Conservation (phyloP, 2,113 vertebrate species). For the Strix aluco region DNA sequence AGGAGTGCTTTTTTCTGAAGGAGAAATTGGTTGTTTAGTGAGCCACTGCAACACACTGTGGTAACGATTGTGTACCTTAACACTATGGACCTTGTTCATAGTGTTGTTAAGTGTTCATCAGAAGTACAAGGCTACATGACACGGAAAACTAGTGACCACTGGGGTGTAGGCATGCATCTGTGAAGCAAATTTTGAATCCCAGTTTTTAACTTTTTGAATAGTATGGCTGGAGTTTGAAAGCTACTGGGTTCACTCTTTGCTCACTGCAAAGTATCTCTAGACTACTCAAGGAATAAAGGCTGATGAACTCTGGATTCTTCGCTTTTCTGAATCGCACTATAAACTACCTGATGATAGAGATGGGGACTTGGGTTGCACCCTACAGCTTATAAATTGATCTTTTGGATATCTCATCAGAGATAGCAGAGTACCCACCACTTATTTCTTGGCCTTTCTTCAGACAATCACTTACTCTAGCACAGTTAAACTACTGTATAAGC, state of each 20-base stretch:
- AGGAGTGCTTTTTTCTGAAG: not conserved
- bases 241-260: not conserved
- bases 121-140: not conserved
- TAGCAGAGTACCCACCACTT: not conserved
- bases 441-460: slow-evolving; percentile 2
- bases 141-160: not conserved
- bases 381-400: not conserved
- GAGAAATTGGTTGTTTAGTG: not conserved
- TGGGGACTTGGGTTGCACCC: not conserved
- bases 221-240: not conserved
- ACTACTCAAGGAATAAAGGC: not conserved
- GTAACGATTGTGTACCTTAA: not conserved
- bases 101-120: not conserved
- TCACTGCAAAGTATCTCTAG: not conserved
- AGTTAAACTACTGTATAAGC: not conserved
- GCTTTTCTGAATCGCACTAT: not conserved
- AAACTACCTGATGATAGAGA: not conserved
- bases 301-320: not conserved
- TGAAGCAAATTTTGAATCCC: not conserved
- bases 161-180: not conserved
- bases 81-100: not conserved
- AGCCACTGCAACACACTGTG: not conserved
- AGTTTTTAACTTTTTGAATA: not conserved
- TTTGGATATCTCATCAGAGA: not conserved
- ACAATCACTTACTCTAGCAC: slow-evolving; percentile 14